phyloP scores from a whole-genome alignment of 1,140 invertebrate genomes.

The Agrypnia vestita region DNA sequence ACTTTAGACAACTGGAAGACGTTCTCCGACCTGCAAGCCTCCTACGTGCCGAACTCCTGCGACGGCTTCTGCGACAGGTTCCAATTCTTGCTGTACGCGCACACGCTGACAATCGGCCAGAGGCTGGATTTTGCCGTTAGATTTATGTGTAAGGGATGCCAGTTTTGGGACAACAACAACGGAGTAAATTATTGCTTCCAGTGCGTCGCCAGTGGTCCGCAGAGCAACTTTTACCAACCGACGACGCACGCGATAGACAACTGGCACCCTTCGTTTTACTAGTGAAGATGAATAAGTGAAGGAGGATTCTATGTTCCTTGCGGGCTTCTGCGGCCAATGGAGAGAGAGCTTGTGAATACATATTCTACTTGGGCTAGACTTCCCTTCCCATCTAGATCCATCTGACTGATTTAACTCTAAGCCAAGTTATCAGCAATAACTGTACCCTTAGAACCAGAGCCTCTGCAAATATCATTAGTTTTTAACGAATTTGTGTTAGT shows the following conservation, averaged over 20 bases:
- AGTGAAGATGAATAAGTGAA: slow-evolving; percentile 55
- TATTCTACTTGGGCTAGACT: slow-evolving; percentile 39
- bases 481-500: slow-evolving; percentile 21
- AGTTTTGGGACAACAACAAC: slow-evolving; percentile 93
- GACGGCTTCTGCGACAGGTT: slow-evolving; percentile 96
- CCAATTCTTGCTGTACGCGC: slow-evolving; percentile 82
- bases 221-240: slow-evolving; percentile 59
- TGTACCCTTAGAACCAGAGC: slow-evolving; percentile 28
- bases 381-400: slow-evolving; percentile 8
- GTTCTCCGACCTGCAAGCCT: slow-evolving; percentile 86
- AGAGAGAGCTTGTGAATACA: slow-evolving; percentile 47
- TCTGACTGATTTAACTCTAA: slow-evolving; percentile 47
- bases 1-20: slow-evolving; percentile 90
- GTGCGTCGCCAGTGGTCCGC: slow-evolving; percentile 76
- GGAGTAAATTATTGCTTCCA: slow-evolving; percentile 90
- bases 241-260: slow-evolving; percentile 65
- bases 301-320: slow-evolving; percentile 29
- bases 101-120: slow-evolving; percentile 81
- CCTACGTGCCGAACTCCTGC: slow-evolving; percentile 90
- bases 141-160: slow-evolving; percentile 86
- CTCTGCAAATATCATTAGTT: slow-evolving; percentile 36
- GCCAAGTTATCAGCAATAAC: slow-evolving; percentile 33
- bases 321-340: background rate
- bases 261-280: slow-evolving; percentile 72
- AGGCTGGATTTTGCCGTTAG: slow-evolving; percentile 87